phyloP scores from a whole-genome alignment of 2,888 invertebrate genomes.

The Aphidius colemani region DNA sequence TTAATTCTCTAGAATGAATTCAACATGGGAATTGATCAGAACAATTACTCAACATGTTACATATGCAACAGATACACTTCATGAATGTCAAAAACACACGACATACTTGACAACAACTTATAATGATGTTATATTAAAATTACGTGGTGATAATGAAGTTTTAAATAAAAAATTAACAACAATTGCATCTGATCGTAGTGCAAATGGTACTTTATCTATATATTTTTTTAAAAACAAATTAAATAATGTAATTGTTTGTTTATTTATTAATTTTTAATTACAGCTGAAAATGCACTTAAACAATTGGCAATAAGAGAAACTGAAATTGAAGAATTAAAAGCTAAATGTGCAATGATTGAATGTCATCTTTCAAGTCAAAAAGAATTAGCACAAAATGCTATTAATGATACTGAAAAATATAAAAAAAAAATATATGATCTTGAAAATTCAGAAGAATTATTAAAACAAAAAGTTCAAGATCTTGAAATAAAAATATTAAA shows the following conservation, averaged over 20 bases:
- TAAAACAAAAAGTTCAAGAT: background rate
- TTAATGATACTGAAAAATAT: background rate
- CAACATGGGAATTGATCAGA: conserved; percentile 5
- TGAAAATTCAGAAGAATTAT: background rate
- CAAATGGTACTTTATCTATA: background rate
- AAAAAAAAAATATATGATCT: background rate
- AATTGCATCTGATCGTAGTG: background rate
- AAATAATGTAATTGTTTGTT: background rate
- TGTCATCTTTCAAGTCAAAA: too few relatives aligned
- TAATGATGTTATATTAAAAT: background rate
- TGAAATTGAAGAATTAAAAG: background rate
- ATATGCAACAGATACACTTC: conserved; percentile 5
- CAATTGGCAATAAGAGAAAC: background rate
- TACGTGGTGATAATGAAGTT: background rate
- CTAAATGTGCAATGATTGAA: background rate
- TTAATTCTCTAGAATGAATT: background rate
- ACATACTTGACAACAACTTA: background rate
- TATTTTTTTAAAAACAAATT: background rate
- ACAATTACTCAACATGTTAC: conserved; percentile 2
- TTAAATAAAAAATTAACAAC: background rate
- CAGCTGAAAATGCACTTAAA: conserved; percentile 1
- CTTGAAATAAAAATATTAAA: background rate
- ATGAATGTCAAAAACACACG: background rate
- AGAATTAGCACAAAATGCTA: background rate
- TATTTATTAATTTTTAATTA: background rate